phyloP scores from a whole-genome alignment of 2,888 invertebrate species.

The Digitonthophagus gazella region DNA sequence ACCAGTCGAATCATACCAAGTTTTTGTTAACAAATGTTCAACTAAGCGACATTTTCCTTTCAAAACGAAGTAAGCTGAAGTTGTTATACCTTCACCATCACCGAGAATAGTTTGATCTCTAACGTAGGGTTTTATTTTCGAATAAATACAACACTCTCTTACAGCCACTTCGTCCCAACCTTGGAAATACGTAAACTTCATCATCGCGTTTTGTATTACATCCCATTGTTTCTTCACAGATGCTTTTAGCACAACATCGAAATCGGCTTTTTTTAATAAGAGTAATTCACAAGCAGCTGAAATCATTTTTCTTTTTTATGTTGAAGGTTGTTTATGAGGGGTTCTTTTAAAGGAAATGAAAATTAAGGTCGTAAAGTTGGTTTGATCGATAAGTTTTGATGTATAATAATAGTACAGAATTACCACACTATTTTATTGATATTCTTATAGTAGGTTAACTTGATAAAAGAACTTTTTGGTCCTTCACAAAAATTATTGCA shows the following conservation, averaged over 20 bases:
- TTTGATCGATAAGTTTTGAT: constrained; percentile 12
- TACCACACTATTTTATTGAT: too few relatives aligned
- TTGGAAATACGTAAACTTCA: constrained; percentile 64
- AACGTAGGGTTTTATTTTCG: constrained; percentile 59
- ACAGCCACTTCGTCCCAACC: constrained; percentile 59
- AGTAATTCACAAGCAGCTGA: constrained; percentile 63
- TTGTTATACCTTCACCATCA: constrained; percentile 52
- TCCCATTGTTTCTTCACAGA: constrained; percentile 63
- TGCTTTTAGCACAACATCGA: constrained; percentile 59
- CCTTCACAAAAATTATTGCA: too few relatives aligned
- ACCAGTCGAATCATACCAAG: constrained; percentile 46
- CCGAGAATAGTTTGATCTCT: constrained; percentile 58
- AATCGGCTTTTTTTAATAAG: constrained; percentile 59
- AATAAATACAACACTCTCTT: constrained; percentile 65
- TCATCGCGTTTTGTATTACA: constrained; percentile 59
- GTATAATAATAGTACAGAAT: too few relatives aligned
- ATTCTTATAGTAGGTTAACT: too few relatives aligned
- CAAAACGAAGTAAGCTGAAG: constrained; percentile 56
- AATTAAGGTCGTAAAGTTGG: neutral
- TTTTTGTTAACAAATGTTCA: constrained; percentile 55
- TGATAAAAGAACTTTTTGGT: too few relatives aligned
- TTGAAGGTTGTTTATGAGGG: neutral
- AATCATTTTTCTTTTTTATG: constrained; percentile 18
- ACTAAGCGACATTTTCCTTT: constrained; percentile 60
- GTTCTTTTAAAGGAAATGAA: neutral